These are phyloP conservation scores for Drosophila pseudoobscura DNA, from an alignment of 1,140 invertebrate genomes.

Conservation along the genomic window DNA sequence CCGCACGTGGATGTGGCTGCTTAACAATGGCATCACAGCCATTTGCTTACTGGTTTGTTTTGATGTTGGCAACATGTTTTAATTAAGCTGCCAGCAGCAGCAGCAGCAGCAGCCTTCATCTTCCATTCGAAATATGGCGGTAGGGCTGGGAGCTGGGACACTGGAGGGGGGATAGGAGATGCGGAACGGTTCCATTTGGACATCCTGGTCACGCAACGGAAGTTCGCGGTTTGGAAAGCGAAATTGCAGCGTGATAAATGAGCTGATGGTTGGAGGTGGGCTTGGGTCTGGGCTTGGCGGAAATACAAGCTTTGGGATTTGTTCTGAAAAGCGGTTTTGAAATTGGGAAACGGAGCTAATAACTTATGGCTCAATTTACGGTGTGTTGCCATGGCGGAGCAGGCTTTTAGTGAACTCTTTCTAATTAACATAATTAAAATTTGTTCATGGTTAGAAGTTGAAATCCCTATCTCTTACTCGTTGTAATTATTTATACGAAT, in stretches of 20 bases:
- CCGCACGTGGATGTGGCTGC: conserved; percentile 23
- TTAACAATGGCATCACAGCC: conserved; percentile 21
- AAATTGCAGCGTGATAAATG: conserved; percentile 36
- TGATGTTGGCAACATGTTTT: conserved; percentile 61
- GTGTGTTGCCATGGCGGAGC: no score
- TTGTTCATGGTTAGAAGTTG: no score
- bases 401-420: no score
- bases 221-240: conserved; percentile 42
- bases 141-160: neutral
- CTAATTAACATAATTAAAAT: no score
- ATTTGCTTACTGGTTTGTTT: conserved; percentile 25
- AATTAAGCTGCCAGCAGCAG: conserved; percentile 62
- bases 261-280: neutral
- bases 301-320: neutral
- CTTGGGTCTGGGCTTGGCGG: neutral
- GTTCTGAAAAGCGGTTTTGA: neutral
- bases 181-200: conserved; percentile 18
- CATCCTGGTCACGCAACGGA: conserved; percentile 44
- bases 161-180: neutral
- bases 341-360: neutral
- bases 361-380: no score
- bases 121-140: neutral
- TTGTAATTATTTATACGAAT: no score
- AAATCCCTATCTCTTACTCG: no score
- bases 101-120: neutral